Percentiles rank a stretch among this genome's conserved stretches.
Evolutionary conservation across 2,113 vertebrate species (phyloP).

Genomic region (Stomatorhinus ivindoensis): DNA sequence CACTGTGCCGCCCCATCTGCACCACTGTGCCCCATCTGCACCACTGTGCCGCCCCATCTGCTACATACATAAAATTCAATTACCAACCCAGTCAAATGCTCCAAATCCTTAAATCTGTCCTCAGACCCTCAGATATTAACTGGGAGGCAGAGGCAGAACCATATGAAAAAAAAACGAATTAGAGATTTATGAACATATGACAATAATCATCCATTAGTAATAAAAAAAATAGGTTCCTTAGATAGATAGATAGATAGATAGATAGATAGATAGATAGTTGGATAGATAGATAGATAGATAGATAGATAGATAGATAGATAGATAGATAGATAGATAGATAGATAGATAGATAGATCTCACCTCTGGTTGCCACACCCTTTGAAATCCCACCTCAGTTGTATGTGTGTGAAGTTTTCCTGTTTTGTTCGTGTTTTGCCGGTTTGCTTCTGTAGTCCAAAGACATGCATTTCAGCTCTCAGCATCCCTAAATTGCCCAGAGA

Average conservation of each 20-base stretch:
- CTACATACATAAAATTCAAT: background rate
- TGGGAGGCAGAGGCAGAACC: background rate
- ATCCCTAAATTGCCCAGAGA: background rate
- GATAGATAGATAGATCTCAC: background rate
- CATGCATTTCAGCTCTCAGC: background rate
- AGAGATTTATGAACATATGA: too few relatives aligned
- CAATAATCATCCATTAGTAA: too few relatives aligned
- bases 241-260: too few relatives aligned
- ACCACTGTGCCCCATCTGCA: background rate
- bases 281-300: too few relatives aligned
- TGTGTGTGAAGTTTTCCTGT: background rate
- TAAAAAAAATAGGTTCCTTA: too few relatives aligned
- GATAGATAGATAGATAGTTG: too few relatives aligned
- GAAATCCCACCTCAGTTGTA: background rate
- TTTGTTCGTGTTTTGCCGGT: background rate
- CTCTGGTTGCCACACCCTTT: background rate
- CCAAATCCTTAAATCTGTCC: background rate
- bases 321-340: too few relatives aligned
- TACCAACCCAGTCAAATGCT: background rate
- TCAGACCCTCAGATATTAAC: background rate
- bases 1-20: too few relatives aligned
- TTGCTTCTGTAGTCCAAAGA: background rate
- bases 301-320: too few relatives aligned
- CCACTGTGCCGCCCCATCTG: background rate
- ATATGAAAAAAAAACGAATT: background rate